Evolutionary conservation across 1,140 invertebrate genomes (phyloP).

Genomic region (Harpegnathos saltator): DNA sequence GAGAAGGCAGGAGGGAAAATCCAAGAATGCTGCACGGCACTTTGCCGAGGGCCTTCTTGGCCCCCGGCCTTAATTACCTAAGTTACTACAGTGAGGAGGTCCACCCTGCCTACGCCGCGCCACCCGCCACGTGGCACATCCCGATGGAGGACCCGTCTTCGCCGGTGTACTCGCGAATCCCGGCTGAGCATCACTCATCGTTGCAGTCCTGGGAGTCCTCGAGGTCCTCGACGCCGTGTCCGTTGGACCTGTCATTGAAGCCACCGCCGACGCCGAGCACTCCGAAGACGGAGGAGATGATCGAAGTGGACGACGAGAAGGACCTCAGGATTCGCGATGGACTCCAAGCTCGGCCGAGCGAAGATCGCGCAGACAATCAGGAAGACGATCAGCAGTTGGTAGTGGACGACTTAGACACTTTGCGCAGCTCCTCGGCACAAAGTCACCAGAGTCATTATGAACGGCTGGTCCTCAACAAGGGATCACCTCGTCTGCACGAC

Average conservation of each 20-base stretch:
- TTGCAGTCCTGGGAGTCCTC: constrained; percentile 70
- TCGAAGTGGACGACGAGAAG: constrained; percentile 81
- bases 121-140: constrained; percentile 68
- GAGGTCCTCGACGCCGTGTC: constrained; percentile 77
- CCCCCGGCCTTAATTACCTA: constrained; percentile 80
- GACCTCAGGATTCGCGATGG: constrained; percentile 73
- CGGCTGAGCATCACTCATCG: constrained; percentile 57
- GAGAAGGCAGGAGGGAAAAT: not conserved
- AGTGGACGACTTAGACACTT: constrained; percentile 62
- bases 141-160: constrained; percentile 76
- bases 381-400: constrained; percentile 37
- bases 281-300: constrained; percentile 72
- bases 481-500: constrained; percentile 35
- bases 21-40: constrained; percentile 82
- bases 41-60: constrained; percentile 81
- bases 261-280: constrained; percentile 68
- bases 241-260: constrained; percentile 85
- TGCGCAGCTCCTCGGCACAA: constrained; percentile 60
- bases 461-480: constrained; percentile 59
- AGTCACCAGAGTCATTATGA: constrained; percentile 66
- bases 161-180: constrained; percentile 59
- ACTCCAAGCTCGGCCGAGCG: not conserved
- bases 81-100: constrained; percentile 81
- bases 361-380: constrained; percentile 37
- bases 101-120: constrained; percentile 67